phyloP scores from a whole-genome alignment of 2,888 invertebrate genomes.

The Cryptus armator region DNA sequence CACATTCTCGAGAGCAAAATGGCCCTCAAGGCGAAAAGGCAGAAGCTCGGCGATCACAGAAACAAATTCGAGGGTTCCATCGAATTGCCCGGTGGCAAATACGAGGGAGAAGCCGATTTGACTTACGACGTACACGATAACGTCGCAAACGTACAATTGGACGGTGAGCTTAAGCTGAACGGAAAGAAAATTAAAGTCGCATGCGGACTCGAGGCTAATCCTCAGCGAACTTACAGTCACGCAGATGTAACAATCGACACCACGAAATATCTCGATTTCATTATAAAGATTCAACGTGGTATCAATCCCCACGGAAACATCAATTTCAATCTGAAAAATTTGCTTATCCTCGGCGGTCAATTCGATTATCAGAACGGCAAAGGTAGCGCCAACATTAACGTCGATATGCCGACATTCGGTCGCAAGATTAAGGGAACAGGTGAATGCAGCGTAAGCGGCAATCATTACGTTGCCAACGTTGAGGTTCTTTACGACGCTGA shows the following conservation, averaged over 20 bases:
- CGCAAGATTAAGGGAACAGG: slow-evolving; percentile 85
- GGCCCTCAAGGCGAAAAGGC: slow-evolving; percentile 87
- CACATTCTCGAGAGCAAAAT: slow-evolving; percentile 86
- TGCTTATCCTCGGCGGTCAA: slow-evolving; percentile 88
- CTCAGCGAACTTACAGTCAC: slow-evolving; percentile 86
- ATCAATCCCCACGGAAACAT: slow-evolving; percentile 86
- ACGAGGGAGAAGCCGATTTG: slow-evolving; percentile 88
- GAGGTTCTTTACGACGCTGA: slow-evolving; percentile 90
- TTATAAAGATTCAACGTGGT: slow-evolving; percentile 86
- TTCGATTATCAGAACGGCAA: slow-evolving; percentile 88
- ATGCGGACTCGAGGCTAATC: slow-evolving; percentile 85
- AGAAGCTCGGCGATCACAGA: slow-evolving; percentile 87
- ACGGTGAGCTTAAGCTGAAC: slow-evolving; percentile 87
- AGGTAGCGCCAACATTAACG: slow-evolving; percentile 87
- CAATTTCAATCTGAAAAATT: slow-evolving; percentile 88
- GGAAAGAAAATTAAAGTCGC: slow-evolving; percentile 87
- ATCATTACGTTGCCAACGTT: slow-evolving; percentile 88
- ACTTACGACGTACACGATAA: slow-evolving; percentile 87
- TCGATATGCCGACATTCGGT: slow-evolving; percentile 87
- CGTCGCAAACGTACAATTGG: slow-evolving; percentile 85
- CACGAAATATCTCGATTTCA: slow-evolving; percentile 86
- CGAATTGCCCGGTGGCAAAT: slow-evolving; percentile 87
- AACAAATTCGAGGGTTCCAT: slow-evolving; percentile 88
- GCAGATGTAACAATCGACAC: slow-evolving; percentile 86
- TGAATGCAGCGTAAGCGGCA: slow-evolving; percentile 88